Base-by-base conservation (phyloP, 2,888 invertebrate genomes). In the Drosophila engyochracea region DNA sequence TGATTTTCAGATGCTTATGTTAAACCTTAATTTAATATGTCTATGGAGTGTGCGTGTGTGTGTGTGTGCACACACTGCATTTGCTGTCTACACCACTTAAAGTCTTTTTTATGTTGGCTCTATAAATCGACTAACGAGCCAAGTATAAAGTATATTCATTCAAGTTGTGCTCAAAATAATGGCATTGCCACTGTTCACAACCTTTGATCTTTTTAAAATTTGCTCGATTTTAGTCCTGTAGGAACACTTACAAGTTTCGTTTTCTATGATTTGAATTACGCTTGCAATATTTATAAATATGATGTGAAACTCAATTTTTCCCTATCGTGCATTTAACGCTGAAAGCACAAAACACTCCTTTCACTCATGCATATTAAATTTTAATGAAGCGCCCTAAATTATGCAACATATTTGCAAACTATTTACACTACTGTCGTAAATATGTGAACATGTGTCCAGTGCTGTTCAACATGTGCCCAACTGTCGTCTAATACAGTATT, bases 371-470 rank as follows among this genome's bases (percentile, higher is more conserved):
- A 49, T 33, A 25, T 49, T 30, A 3, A 35, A 47, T 22, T 54
- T 64, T 31, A 64, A 67, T 49, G 19, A 6, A 19, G 52, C 41
- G 41, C 62, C 67, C 54, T 30, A 76, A 76, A 70, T 62, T 76
- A 74, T 71, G 66, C 74, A 64, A 41, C 71, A 75, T n/a, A 65
- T 62, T 61, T 22, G n/a, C 12, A 54, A 67, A 65, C 67, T 78
- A 65, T 74, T 77, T 57, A 84, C 84, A 84, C 66, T 82, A n/a
- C 14, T 9, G 60, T 72, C 72, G 54, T 22, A 70, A 72, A 71
- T 75, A 77, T 64, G 60, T n/a, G 49, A 39, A 33, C 76, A 76
- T 57, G 25, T 73, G 76, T 35, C 30, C 41, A 69, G 30, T 35
- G 25, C 28, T 64, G 25, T 44, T 47, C n/a, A 55, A 25, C 57